Evolutionary conservation across 2,113 vertebrate genomes (phyloP).

Genomic region (Atractosteus spatula): DNA sequence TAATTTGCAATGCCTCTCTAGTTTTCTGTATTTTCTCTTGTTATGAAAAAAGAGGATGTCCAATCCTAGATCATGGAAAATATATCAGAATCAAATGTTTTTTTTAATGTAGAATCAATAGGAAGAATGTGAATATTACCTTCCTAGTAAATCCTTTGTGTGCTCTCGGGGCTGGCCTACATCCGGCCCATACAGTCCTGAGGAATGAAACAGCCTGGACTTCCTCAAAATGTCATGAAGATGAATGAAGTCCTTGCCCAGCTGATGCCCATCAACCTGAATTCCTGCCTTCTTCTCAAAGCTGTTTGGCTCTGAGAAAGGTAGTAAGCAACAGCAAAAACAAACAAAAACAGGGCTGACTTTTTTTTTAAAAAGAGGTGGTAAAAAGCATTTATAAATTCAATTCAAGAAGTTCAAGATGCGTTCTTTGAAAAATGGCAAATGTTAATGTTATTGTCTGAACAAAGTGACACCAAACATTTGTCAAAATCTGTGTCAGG

Average conservation of each 20-base stretch:
- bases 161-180: constrained; percentile 74
- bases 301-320: constrained; percentile 86
- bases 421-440: too few relatives aligned
- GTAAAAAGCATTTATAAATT: too few relatives aligned
- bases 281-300: constrained; percentile 84
- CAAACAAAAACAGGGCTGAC: not conserved
- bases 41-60: too few relatives aligned
- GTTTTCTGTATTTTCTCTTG: too few relatives aligned
- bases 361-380: too few relatives aligned
- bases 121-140: constrained; percentile 57
- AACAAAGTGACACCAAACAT: too few relatives aligned
- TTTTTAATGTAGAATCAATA: not conserved
- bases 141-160: constrained; percentile 64
- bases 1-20: too few relatives aligned
- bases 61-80: too few relatives aligned
- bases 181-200: constrained; percentile 83
- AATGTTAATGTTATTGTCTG: too few relatives aligned
- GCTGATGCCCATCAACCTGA: constrained; percentile 74
- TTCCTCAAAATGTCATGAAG: constrained; percentile 70
- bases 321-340: not conserved
- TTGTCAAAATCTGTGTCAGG: too few relatives aligned
- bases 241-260: constrained; percentile 80
- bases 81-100: too few relatives aligned
- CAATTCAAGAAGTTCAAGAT: too few relatives aligned
- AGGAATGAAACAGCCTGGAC: constrained; percentile 57